phyloP scores from a whole-genome alignment of 2,113 vertebrate genomes.

The Ancistrus triradiatus region DNA sequence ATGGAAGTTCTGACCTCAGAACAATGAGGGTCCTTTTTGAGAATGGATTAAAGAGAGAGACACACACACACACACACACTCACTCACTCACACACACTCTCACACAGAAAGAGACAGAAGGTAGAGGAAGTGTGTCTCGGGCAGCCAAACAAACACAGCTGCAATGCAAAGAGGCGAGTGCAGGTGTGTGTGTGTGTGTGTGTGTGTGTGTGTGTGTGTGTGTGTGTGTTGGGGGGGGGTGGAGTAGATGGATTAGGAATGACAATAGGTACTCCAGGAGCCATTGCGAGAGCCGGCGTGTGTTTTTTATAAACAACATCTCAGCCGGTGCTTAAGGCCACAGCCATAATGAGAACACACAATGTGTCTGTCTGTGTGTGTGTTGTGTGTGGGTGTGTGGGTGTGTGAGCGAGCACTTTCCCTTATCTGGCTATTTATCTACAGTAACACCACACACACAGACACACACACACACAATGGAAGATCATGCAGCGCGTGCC shows the following conservation, averaged over 20 bases:
- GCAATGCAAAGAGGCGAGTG: conserved; percentile 59
- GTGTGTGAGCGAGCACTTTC: too few relatives aligned
- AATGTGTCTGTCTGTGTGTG: too few relatives aligned
- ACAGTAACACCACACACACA: too few relatives aligned
- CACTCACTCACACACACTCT: conserved; percentile 23
- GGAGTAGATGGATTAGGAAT: conserved; percentile 63
- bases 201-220: conserved; percentile 28
- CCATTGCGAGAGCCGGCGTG: conserved; percentile 9
- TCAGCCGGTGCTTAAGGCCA: not conserved
- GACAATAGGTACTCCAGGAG: conserved; percentile 64
- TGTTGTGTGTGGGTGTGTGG: too few relatives aligned
- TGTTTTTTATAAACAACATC: conserved; percentile 15
- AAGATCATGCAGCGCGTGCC: too few relatives aligned
- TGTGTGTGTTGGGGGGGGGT: conserved; percentile 38
- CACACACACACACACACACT: conserved; percentile 49
- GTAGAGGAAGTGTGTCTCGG: conserved; percentile 72
- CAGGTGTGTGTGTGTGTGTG: conserved; percentile 16
- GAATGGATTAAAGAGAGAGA: conserved; percentile 5
- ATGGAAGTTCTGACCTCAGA: not conserved
- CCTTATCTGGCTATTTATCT: too few relatives aligned
- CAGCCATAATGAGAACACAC: conserved; percentile 35
- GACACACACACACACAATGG: too few relatives aligned
- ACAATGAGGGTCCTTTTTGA: not conserved
- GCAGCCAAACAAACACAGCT: conserved; percentile 76
- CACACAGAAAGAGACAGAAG: conserved; percentile 54